phyloP scores from a whole-genome alignment of 2,888 invertebrate species.

The Podabrus alpinus region DNA sequence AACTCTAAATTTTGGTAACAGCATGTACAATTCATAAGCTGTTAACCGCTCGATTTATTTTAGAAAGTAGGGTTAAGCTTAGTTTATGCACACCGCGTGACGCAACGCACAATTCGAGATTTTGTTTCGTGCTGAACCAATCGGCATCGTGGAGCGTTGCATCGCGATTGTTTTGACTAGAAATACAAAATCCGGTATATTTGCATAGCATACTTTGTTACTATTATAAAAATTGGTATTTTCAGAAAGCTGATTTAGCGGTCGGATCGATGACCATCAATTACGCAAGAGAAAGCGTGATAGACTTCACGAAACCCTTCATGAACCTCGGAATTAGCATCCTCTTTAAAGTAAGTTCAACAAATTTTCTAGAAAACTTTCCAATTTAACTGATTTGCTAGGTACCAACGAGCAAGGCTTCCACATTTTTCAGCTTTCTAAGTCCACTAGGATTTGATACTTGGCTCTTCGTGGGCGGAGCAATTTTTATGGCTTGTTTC shows the following conservation, averaged over 20 bases:
- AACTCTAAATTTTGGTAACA: too few relatives aligned
- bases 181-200: too few relatives aligned
- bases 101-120: too few relatives aligned
- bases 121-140: too few relatives aligned
- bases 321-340: constrained; percentile 91
- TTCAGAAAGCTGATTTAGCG: constrained; percentile 83
- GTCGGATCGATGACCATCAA: constrained; percentile 90
- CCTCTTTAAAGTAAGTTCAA: constrained; percentile 70
- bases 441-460: constrained; percentile 67
- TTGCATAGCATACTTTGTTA: too few relatives aligned
- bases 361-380: background rate
- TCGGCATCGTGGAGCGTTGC: too few relatives aligned
- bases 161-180: too few relatives aligned
- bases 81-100: too few relatives aligned
- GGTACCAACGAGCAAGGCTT: constrained; percentile 64
- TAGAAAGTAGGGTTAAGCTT: background rate
- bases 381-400: constrained; percentile 31
- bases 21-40: too few relatives aligned
- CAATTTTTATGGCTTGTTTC: constrained; percentile 64
- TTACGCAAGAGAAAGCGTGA: constrained; percentile 84
- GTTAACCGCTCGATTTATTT: too few relatives aligned
- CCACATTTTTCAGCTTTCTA: constrained; percentile 67
- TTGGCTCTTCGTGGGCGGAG: constrained; percentile 66
- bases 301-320: constrained; percentile 91
- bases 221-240: constrained; percentile 33